Evolutionary conservation across 2,888 invertebrate genomes (phyloP), one percentile per base, ranked within the genome.

Genomic region (Amphiduros pacificus): DNA sequence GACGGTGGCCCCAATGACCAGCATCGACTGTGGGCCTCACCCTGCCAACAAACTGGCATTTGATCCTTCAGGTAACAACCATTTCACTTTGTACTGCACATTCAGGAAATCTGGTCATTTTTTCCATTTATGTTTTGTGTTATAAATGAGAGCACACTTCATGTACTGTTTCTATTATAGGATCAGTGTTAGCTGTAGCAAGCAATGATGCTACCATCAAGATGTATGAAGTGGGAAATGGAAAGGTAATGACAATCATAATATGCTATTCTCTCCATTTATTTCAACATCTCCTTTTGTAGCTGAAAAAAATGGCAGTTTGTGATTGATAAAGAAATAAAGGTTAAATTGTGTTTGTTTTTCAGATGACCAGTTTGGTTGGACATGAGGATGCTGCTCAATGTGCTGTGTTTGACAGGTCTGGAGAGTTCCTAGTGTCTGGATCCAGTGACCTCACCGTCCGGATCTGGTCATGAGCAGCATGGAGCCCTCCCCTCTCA

Each of bases 301-400:
- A n/a, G n/a, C n/a, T n/a, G n/a, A n/a, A n/a, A n/a, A n/a, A n/a
- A n/a, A n/a, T n/a, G n/a, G n/a, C n/a, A n/a, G n/a, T n/a, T n/a
- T n/a, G n/a, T n/a, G n/a, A n/a, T n/a, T n/a, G n/a, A n/a, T n/a
- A n/a, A n/a, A n/a, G n/a, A n/a, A n/a, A n/a, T n/a, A n/a, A n/a
- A n/a, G n/a, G n/a, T n/a, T n/a, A n/a, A n/a, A n/a, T n/a, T n/a
- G n/a, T n/a, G n/a, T n/a, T n/a, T n/a, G n/a, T n/a, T n/a, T 31
- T 52, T 22, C 71, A 81, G 81, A 70, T 78, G 36, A 68, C 68
- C n/a, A 68, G 73, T 27, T 64, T 82, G 63, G 72, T 75, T 54
- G 82, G 82, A 22, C 82, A 83, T 65, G 80, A 80, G 57, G 82
- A 82, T 68, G 79, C 82, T 11, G 82, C 82, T 6, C 81, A 82